Base-by-base conservation (phyloP, 1,140 invertebrate species). In the Hylaeus anthracinus region DNA sequence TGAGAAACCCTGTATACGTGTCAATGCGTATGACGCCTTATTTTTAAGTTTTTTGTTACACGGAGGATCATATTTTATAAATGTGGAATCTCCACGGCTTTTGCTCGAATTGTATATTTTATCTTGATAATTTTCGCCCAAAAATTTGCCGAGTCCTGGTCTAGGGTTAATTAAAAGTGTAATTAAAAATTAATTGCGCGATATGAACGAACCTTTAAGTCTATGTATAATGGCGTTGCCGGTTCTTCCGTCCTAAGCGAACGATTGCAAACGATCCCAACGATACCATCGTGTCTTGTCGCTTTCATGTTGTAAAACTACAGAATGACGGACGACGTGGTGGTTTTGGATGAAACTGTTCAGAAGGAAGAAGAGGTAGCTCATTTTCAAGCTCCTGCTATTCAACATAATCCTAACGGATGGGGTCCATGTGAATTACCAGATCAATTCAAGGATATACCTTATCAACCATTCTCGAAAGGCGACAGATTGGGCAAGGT, bases 391-490 rank as follows among this genome's bases (percentile, higher is more conserved):
- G 94, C 95, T 5, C 97, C 97, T 1, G 93, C 95, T 60, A 97
- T 99, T 90, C 97, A 98, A 91, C 97, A 98, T 88, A 99, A 98
- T 92, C 95, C 96, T 1, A 95, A 95, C 85, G 98, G 98, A 92
- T 99, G 99, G 99, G 99, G 99, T 3, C 99, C 99, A 61, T 98
- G 96, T 93, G 97, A 97, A 90, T 95, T 99, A 92, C 98, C 98
- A 37, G 98, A 98, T 81, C 97, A 98, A 91, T 99, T 98, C 93
- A 97, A 97, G 91, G 98, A 99, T 94, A 99, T 99, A 96, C 98
- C 99, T 0, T 99, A 99, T 93, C 98, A 99, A 93, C 98, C 98
- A 26, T 99, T 99, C 91, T 98, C 98, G 70, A 99, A 99, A 94
- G 98, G 97, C 76, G 98, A 99, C 94, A 95, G 98, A 82, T 94